Evolutionary conservation across 1,140 invertebrate species (phyloP), one percentile per base, ranked within the genome.

Genomic region (Drosophila fuyamai): DNA sequence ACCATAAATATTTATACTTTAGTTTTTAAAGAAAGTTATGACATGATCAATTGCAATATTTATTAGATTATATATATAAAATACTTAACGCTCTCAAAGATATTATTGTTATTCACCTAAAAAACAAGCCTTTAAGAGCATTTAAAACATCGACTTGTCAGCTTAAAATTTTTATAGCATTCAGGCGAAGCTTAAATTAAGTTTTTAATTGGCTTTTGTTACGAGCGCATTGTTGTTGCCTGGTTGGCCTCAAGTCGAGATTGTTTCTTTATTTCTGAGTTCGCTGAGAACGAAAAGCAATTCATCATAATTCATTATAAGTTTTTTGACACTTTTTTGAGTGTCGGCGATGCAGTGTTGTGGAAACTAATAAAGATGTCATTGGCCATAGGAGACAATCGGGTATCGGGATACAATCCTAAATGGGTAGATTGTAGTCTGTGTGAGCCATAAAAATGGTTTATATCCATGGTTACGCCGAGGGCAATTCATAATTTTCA

Each of bases 321-420:
- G 80, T 76, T 73, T 79, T 80, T 81, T 88, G 83, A 88, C 83
- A 89, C 67, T 90, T 83, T 80, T 70, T 60, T 67, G 60, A 43
- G 60, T 62, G 67, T 27, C 74, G 68, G 27, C 65, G 27, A 62
- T 58, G 54, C 71, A 91, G 23, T 77, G 76, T 83, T 81, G 85
- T 91, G 85, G 89, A 91, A 91, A 91, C 89, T 91, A 90, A 91
- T 91, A 91, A 91, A 91, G 89, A 91, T 91, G 90, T 91, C 89
- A 91, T 79, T 81, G 82, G 72, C 56, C 68, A 71, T 40, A 29
- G 16, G 18, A 84, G 70, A 89, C 84, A 89, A 86, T 79, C 76
- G 73, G 58, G 36, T 55, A 18, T 27, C 12, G 27, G 48, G 63
- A 46, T 36, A 50, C 56, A 60, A 70, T 50, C 59, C 41, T 48